Conservation (phyloP, 2,113 vertebrate genomes). For the Electrona antarctica region DNA sequence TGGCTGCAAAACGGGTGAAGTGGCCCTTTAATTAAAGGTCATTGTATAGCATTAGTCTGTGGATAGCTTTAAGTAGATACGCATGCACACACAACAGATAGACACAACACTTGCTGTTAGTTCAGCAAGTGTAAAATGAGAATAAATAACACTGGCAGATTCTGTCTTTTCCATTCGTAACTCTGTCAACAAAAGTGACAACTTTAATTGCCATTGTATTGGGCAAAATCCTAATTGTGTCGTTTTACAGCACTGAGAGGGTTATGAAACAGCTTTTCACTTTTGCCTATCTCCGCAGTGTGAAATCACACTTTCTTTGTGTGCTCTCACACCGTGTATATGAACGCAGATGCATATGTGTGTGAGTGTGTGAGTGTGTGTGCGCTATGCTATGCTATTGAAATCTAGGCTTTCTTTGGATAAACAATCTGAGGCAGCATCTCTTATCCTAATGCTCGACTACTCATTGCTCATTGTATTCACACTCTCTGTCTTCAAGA, state of each 20-base stretch:
- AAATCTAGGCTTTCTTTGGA: slow-evolving; percentile 56
- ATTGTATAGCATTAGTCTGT: too few species aligned
- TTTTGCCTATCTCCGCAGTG: slow-evolving; percentile 75
- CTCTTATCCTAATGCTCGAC: slow-evolving; percentile 72
- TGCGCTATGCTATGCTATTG: slow-evolving; percentile 21
- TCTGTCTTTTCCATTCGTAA: slow-evolving; percentile 34
- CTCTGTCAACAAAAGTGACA: slow-evolving; percentile 58
- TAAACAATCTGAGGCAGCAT: slow-evolving; percentile 79
- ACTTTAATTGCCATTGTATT: slow-evolving; percentile 45
- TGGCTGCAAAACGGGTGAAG: too few species aligned
- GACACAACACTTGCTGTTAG: background rate
- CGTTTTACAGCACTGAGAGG: slow-evolving; percentile 57
- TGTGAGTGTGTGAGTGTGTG: slow-evolving; percentile 8
- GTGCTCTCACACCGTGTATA: slow-evolving; percentile 51
- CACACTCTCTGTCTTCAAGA: slow-evolving; percentile 61
- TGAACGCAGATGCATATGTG: slow-evolving; percentile 7
- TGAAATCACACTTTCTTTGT: slow-evolving; percentile 72
- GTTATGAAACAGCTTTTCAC: slow-evolving; percentile 63
- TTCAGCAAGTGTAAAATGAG: slow-evolving; percentile 24
- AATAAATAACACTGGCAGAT: slow-evolving; percentile 32
- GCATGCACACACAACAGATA: slow-evolving; percentile 31
- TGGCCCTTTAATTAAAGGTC: background rate
- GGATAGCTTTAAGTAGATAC: background rate
- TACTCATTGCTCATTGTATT: slow-evolving; percentile 63
- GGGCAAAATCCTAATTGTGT: slow-evolving; percentile 6